These are phyloP conservation scores for Siphamia tubifer DNA, from an alignment of 2,113 vertebrate genomes.

Conservation along the genomic window DNA sequence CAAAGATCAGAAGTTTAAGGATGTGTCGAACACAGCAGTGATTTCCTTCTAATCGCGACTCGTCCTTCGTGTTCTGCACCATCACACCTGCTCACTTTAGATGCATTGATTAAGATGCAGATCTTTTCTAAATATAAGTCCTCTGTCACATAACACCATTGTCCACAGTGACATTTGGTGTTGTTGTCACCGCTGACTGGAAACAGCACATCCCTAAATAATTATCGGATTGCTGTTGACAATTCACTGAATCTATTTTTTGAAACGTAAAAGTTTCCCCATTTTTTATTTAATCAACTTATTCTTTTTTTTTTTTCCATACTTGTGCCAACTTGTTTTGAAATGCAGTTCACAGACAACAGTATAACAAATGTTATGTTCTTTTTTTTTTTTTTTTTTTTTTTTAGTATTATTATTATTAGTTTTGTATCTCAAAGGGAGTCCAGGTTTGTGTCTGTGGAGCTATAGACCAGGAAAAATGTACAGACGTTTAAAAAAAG, in stretches of 20 bases:
- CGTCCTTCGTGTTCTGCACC: slow-evolving; percentile 5
- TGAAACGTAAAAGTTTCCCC: neutral
- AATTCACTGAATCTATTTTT: neutral
- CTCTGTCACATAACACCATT: neutral
- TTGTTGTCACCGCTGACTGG: neutral
- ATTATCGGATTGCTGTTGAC: neutral
- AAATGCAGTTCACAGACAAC: slow-evolving; percentile 5
- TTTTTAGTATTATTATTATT: too few species aligned
- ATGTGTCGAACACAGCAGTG: slow-evolving; percentile 25
- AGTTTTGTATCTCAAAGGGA: slow-evolving; percentile 44
- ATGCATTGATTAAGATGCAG: neutral
- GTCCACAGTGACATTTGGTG: neutral
- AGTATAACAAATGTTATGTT: too few species aligned
- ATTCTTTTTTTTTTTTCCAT: neutral
- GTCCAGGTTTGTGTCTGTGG: slow-evolving; percentile 10
- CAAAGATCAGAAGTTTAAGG: slow-evolving; percentile 9
- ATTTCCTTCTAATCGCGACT: slow-evolving; percentile 47
- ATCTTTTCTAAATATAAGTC: neutral
- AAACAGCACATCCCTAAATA: neutral
- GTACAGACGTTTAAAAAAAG: slow-evolving; percentile 38
- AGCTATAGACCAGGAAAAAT: slow-evolving; percentile 9
- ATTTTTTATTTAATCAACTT: slow-evolving; percentile 1
- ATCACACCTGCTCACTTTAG: neutral
- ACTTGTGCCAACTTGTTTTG: slow-evolving; percentile 53
- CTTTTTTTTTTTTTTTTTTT: neutral